These are phyloP conservation scores for Sipha maydis DNA, from an alignment of 2,888 invertebrate genomes.

Conservation along the genomic window DNA sequence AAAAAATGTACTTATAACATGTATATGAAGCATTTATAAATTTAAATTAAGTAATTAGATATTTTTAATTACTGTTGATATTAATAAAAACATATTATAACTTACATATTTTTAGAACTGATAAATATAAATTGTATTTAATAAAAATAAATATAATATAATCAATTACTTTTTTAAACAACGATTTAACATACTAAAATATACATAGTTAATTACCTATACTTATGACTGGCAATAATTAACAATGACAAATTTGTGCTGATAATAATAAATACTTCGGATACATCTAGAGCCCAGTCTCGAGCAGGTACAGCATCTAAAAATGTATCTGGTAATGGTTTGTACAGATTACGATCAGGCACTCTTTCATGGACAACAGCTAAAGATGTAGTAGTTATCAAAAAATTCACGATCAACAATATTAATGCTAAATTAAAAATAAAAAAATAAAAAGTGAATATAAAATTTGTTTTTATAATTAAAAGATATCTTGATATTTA, in stretches of 20 bases:
- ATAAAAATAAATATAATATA: conserved; percentile 20
- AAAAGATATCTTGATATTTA: conserved; percentile 65
- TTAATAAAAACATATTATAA: background rate
- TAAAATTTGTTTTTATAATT: background rate
- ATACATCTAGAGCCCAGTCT: conserved; percentile 82
- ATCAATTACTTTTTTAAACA: conserved; percentile 1
- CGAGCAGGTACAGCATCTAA: conserved; percentile 80
- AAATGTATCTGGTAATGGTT: conserved; percentile 85
- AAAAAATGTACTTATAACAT: background rate
- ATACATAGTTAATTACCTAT: conserved; percentile 72
- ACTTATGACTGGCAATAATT: conserved; percentile 85
- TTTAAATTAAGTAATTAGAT: background rate
- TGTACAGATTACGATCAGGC: conserved; percentile 79
- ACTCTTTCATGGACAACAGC: conserved; percentile 88
- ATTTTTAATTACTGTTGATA: background rate
- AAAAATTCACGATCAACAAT: conserved; percentile 74
- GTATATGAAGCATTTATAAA: background rate
- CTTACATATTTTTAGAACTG: background rate
- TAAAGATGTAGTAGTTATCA: conserved; percentile 77
- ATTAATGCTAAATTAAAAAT: conserved; percentile 71
- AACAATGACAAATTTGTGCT: conserved; percentile 80
- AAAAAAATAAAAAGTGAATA: conserved; percentile 57
- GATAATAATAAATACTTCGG: conserved; percentile 87
- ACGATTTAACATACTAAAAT: conserved; percentile 11
- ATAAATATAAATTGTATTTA: background rate